Evolutionary conservation across 2,888 invertebrate species (phyloP).

Genomic region (Cynaeus angustus): DNA sequence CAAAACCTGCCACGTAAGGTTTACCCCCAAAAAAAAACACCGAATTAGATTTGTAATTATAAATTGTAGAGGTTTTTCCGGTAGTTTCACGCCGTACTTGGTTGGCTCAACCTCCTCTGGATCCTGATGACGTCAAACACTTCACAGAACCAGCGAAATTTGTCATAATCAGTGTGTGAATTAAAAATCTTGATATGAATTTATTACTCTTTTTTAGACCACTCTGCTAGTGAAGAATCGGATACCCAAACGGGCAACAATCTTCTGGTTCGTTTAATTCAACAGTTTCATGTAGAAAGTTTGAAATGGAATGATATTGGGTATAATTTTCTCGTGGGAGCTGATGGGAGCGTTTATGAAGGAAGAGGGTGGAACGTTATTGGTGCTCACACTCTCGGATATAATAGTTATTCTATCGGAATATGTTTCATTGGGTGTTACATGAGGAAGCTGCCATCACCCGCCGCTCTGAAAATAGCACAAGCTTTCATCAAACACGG

Average conservation of each 20-base stretch:
- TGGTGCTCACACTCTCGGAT: constrained; percentile 74
- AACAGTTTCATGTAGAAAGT: constrained; percentile 74
- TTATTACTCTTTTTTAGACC: constrained; percentile 66
- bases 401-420: constrained; percentile 73
- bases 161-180: constrained; percentile 72
- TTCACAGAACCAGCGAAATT: constrained; percentile 70
- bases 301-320: constrained; percentile 73
- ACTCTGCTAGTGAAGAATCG: constrained; percentile 73
- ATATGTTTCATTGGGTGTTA: constrained; percentile 74
- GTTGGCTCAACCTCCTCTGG: constrained; percentile 72
- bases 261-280: constrained; percentile 71
- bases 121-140: constrained; percentile 60
- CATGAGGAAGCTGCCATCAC: constrained; percentile 70
- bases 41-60: not conserved
- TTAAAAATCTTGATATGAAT: not conserved
- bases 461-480: constrained; percentile 69
- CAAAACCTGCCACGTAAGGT: not conserved
- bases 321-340: constrained; percentile 75
- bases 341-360: constrained; percentile 75
- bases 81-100: constrained; percentile 69
- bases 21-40: not conserved
- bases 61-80: constrained; percentile 39
- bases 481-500: constrained; percentile 72
- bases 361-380: constrained; percentile 75
- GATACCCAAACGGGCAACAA: constrained; percentile 71